These are phyloP conservation scores for Felis catus DNA, from an alignment of 2,113 vertebrate species.

Conservation along the genomic window DNA sequence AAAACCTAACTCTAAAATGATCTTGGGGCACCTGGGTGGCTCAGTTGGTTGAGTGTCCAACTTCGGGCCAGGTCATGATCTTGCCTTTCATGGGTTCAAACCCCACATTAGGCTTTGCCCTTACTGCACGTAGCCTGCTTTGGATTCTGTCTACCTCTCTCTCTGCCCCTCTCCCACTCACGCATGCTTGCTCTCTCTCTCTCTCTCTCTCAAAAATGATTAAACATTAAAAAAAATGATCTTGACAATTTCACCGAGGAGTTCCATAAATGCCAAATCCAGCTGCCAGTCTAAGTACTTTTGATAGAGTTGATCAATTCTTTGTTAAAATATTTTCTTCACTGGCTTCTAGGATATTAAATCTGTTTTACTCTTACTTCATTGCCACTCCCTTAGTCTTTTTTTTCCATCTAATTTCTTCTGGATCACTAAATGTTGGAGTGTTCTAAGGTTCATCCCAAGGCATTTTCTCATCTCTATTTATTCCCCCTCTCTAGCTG, in stretches of 20 bases:
- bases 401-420: background rate
- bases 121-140: too few relatives aligned
- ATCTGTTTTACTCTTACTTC: background rate
- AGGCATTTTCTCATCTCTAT: background rate
- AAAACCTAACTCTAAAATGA: background rate
- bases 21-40: background rate
- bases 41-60: too few relatives aligned
- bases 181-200: too few relatives aligned
- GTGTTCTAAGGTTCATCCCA: background rate
- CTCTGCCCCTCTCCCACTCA: too few relatives aligned
- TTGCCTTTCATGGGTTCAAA: too few relatives aligned
- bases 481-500: background rate
- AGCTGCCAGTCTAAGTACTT: background rate
- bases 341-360: background rate
- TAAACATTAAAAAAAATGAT: background rate
- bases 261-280: background rate
- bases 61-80: too few relatives aligned
- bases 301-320: background rate
- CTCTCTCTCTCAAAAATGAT: too few relatives aligned
- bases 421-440: background rate
- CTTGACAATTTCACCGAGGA: background rate
- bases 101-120: too few relatives aligned
- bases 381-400: background rate
- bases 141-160: too few relatives aligned
- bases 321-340: slow-evolving; percentile 21